Conservation (phyloP, 1,140 invertebrate species). For the Ladona fulva region DNA sequence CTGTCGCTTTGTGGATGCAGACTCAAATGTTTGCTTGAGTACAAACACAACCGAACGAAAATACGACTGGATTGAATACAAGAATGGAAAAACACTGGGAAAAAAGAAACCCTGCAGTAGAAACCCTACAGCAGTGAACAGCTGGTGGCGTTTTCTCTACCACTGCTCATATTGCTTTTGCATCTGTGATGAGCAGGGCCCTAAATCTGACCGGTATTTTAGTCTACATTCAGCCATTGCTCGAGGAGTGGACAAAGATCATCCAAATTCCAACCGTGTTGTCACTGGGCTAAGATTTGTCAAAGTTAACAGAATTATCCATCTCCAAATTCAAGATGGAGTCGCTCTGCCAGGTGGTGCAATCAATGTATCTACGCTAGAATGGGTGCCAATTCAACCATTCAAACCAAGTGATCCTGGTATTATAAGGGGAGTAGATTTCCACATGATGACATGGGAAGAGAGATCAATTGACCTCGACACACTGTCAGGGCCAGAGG, state of each 20-base stretch:
- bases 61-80: constrained; percentile 78
- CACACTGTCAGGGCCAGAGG: constrained; percentile 51
- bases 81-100: constrained; percentile 61
- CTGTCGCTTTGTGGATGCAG: constrained; percentile 72
- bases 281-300: constrained; percentile 65
- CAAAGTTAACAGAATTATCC: constrained; percentile 64
- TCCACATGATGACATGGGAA: constrained; percentile 64
- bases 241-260: constrained; percentile 37
- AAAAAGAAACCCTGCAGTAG: constrained; percentile 43
- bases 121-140: constrained; percentile 62
- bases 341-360: constrained; percentile 49
- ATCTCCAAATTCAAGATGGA: constrained; percentile 74
- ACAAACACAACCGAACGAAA: constrained; percentile 43
- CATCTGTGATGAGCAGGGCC: constrained; percentile 66
- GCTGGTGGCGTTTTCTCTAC: constrained; percentile 77
- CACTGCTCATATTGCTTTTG: constrained; percentile 88
- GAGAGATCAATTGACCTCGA: constrained; percentile 69
- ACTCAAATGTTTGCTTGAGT: constrained; percentile 67
- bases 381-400: constrained; percentile 55
- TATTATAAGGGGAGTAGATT: constrained; percentile 51
- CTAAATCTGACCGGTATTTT: constrained; percentile 65
- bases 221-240: constrained; percentile 56
- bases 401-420: constrained; percentile 45
- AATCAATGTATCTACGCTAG: constrained; percentile 47
- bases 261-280: constrained; percentile 43